Base-by-base conservation (phyloP, 1,140 invertebrate species). In the Cotesia typhae region DNA sequence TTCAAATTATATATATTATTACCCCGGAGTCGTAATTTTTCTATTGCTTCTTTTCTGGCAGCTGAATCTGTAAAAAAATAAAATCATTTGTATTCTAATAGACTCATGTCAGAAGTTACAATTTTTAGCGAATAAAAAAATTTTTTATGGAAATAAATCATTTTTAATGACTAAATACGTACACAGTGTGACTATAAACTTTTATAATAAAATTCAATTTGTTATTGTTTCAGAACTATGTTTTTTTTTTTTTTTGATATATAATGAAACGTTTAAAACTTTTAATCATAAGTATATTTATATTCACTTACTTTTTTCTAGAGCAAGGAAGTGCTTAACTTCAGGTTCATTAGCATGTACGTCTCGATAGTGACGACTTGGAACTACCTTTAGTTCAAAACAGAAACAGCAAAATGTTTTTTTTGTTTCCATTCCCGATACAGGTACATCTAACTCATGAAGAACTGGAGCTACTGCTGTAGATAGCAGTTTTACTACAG, bases 291-390 rank as follows among this genome's bases (percentile, higher is more conserved):
- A 5, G 53, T 55, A 55, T 10, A 55, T 17, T 55, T 55, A 55
- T 55, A 55, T 55, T n/a, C 6, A 55, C 53, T 55, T 55, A 55
- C 53, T 55, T 55, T 55, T 55, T 55, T 55, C 12, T n/a, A 55
- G 4, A 1, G 53, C 53, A 5, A 55, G 12, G n/a, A 55, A 55
- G 12, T 17, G 1, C 12, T 55, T 7, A n/a, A 55, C 53, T 55
- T 55, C 53, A 4, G 6, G 6, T 55, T 55, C 53, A 55, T 55
- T n/a, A 55, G 7, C 12, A 55, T 55, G 53, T 6, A n/a, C 12
- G 4, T 7, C 53, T 55, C 12, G 7, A 10, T 10, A 55, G 12
- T 55, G 53, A 7, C 53, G 53, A 55, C 53, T 55, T 2, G 12
- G 6, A 55, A 55, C 53, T 55, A 55, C 53, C 6, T 10, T 10